Base-by-base conservation (phyloP, 2,113 vertebrate genomes). In the Ictalurus furcatus region DNA sequence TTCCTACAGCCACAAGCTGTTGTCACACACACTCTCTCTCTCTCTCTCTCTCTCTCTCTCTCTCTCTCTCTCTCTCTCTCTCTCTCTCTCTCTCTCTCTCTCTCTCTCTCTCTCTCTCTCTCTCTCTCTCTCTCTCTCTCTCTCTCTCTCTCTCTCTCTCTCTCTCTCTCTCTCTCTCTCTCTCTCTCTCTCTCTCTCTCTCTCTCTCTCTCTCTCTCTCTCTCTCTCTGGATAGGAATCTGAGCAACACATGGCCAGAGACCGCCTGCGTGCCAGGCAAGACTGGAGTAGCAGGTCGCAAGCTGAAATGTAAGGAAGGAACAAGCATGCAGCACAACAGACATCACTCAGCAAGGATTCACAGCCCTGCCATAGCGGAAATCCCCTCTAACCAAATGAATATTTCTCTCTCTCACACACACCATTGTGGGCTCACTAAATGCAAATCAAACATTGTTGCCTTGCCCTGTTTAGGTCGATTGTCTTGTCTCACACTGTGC, bases 211-310 rank as follows among this genome's bases (percentile, higher is more conserved):
- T 84, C 73, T 30, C 86, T 84, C 61, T 82, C 86, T 84, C 61
- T 82, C 87, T 78, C 73, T 23, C 28, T 84, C 73, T 30, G 56
- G 87, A 74, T 61, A 44, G n/a, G 71, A 87, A 59, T 52, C 78
- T 78, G 85, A 84, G 80, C 83, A 89, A 87, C 88, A 89, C 90
- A 88, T 87, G 84, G 88, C 52, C 67, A 76, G 84, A 28, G 78
- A 61, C 16, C 12, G 4, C 67, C 71, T 63, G 87, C 76, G 37
- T 83, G 54, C 61, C 87, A 54, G 87, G 87, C 83, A n/a, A 88
- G 84, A 74, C 83, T 76, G 81, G 84, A 88, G 83, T 71, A 28
- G 83, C 87, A 86, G 65, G 61, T 88, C 4, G 34, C 82, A 84
- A 88, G 78, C 52, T 76, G 84, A 67, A 85, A 40, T 5, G 63